Base-by-base conservation (phyloP, 2,113 vertebrate species). In the Festucalex cinctus region DNA sequence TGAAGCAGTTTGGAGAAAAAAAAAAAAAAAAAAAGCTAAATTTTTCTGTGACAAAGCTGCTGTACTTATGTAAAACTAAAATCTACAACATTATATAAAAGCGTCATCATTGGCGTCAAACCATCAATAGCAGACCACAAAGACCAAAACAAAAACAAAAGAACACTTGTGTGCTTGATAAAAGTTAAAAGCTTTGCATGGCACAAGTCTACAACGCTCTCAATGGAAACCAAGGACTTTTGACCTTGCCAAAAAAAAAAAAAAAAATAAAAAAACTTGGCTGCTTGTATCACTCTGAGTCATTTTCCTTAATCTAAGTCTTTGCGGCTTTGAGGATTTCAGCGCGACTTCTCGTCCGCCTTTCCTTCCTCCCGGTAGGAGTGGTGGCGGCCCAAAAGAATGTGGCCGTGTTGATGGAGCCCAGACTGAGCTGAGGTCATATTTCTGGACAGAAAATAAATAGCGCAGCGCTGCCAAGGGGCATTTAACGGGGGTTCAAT, bases 391-490 rank as follows among this genome's bases (percentile, higher is more conserved):
- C 65, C 71, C 61, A 43, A 41, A 80, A 60, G 86, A 87, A 86
- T 84, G 82, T 28, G 68, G 72, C 43, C 46, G 43, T 63, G 79
- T 74, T 84, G 81, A 79, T 71, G 79, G 80, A 78, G 81, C 66
- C 68, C 77, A 75, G 82, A 59, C 73, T 4, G 65, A 79, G 74
- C 76, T 86, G 82, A 84, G 86, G 82, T 88, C 85, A 86, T 81
- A 85, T 85, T 86, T 87, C 85, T 76, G 78, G 76, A 79, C 74
- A 76, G 71, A 88, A 84, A 87, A 84, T 78, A 88, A 86, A 89
- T 81, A 75, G 77, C 84, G 73, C 66, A 76, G 63, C 63, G 37
- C 65, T 63, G 82, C 80, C 77, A 70, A 67, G 46, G 77, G 79
- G 72, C 69, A 69, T 79, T 81, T 69, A 82, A 78, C 70, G 74